Evolutionary conservation across 2,888 invertebrate species (phyloP).

Genomic region (Anticlea derivata): DNA sequence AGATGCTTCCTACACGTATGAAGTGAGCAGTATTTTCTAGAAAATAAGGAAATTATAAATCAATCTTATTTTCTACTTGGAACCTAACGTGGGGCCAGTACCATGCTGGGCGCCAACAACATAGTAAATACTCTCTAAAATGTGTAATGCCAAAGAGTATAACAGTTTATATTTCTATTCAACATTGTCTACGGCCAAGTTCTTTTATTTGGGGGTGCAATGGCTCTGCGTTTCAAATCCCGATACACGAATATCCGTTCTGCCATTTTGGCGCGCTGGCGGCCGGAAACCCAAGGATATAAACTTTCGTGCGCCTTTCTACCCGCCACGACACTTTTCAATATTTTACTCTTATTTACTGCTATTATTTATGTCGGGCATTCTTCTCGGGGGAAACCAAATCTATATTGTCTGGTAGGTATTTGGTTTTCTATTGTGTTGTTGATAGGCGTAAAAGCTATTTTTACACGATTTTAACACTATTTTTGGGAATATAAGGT

Average conservation of each 20-base stretch:
- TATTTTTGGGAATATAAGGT: too few species aligned
- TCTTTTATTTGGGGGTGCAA: conserved; percentile 50
- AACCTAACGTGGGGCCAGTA: not conserved
- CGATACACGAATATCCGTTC: conserved; percentile 78
- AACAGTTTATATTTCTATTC: not conserved
- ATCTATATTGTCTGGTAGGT: conserved; percentile 57
- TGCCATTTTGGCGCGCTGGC: conserved; percentile 76
- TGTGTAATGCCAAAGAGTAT: too few species aligned
- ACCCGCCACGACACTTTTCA: conserved; percentile 79
- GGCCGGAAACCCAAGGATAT: conserved; percentile 80
- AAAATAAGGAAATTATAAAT: too few species aligned
- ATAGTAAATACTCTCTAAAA: too few species aligned
- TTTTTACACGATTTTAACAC: too few species aligned
- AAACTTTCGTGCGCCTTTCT: conserved; percentile 79
- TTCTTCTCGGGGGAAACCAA: conserved; percentile 67
- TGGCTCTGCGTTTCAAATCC: conserved; percentile 50
- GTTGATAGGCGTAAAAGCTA: not conserved
- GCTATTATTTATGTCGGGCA: conserved; percentile 78
- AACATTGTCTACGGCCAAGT: conserved; percentile 54
- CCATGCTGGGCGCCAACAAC: conserved; percentile 2
- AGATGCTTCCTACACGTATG: too few species aligned
- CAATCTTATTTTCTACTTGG: not conserved
- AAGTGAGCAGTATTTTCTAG: too few species aligned
- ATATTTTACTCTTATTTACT: conserved; percentile 83
- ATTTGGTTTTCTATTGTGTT: conserved; percentile 46